Base-by-base conservation (phyloP, 2,888 invertebrate species). In the Steromphala cineraria region DNA sequence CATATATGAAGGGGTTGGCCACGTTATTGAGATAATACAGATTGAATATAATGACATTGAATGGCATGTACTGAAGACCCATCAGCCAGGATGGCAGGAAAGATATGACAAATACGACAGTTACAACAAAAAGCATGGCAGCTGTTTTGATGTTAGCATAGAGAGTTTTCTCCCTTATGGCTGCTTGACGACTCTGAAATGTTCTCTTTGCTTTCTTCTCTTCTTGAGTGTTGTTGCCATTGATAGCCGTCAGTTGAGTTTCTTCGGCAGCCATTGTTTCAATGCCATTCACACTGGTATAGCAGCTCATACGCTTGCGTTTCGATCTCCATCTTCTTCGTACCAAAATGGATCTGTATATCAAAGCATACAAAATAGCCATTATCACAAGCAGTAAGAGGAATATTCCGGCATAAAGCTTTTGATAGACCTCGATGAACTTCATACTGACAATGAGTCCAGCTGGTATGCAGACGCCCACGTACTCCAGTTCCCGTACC, bases 11-110 rank as follows among this genome's bases (percentile, higher is more conserved):
- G 10, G 93, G 93, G 82, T 93, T 93, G 53, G 92, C 92, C 13
- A 92, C 92, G 81, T 93, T 93, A 83, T 93, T 92, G 56, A 91
- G 88, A 80, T 92, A 93, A 83, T 92, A 93, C 85, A 92, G 89
- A 81, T 93, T 92, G 84, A 92, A 93, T 19, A 92, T 85, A 24
- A 91, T 86, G 75, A 87, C 81, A 78, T 90, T 89, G 81, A 90
- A 87, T 3, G 85, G 85, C 13, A 92, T 84, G 13, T 90, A 80
- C 55, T 86, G 74, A 24, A 90, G 87, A 0, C 91, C 90, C 90
- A 91, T 92, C 10, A 93, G 84, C 88, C 91, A 92, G 7, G 93
- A 91, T 4, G 93, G 93, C 53, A 92, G 84, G 84, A 92, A 93
- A 4, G 92, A 91, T n/a, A 93, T 84, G 21, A 93, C 89, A 83